Conservation (phyloP, 53 echinoderm and acorn worm species). For the Echinarachnius parma region DNA sequence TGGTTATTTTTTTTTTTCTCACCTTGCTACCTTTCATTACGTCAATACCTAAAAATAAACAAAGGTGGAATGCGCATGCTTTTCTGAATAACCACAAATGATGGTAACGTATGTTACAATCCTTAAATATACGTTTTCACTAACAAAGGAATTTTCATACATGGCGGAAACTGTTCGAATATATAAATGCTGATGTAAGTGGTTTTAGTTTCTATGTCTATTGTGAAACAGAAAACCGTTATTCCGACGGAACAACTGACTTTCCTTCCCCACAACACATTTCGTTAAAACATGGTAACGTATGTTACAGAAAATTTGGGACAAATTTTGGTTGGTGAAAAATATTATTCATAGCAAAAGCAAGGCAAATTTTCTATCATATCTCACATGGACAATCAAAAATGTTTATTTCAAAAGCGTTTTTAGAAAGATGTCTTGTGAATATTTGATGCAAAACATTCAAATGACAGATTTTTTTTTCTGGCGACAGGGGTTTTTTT, state of each 20-base stretch:
- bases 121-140: constrained; percentile 9
- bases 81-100: neutral
- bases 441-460: neutral
- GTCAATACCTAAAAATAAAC: constrained; percentile 9
- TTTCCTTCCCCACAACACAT: neutral
- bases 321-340: constrained; percentile 4
- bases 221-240: neutral
- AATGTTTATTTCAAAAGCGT: neutral
- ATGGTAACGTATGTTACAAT: constrained; percentile 16
- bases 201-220: neutral
- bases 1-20: neutral
- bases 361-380: neutral
- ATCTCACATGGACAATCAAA: constrained; percentile 6
- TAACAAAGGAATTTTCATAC: neutral
- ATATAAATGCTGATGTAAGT: neutral
- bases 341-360: constrained; percentile 1
- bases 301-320: constrained; percentile 24
- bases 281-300: constrained; percentile 19
- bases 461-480: neutral
- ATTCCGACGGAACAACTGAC: neutral
- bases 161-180: neutral
- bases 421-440: neutral
- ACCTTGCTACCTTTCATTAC: neutral
- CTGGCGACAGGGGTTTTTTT: neutral
- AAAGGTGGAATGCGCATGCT: neutral